Percentiles rank a stretch among this genome's conserved stretches.
phyloP scores from a whole-genome alignment of 2,797 vertebrate genomes.

The Crocodylus rhombifer region DNA sequence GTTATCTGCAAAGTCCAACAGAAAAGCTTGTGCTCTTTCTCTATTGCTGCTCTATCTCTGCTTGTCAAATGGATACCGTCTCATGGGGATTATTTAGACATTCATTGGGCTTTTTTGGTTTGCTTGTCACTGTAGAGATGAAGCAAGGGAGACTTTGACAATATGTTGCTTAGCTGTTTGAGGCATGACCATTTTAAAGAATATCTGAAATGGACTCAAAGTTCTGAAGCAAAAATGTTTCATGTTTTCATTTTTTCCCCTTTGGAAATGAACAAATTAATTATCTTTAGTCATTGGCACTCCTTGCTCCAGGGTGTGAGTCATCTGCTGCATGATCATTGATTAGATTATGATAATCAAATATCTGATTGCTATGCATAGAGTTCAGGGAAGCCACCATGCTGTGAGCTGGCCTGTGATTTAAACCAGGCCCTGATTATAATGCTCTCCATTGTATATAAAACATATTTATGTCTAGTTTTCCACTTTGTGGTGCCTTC shows the following conservation, averaged over 20 bases:
- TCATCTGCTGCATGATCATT: background rate
- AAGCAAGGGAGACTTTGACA: background rate
- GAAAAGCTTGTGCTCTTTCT: background rate
- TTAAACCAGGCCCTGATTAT: too few species aligned
- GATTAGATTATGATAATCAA: background rate
- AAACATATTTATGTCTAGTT: too few species aligned
- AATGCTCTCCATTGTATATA: too few species aligned
- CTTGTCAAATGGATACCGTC: background rate
- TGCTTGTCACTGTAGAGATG: background rate
- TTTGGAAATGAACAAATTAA: background rate
- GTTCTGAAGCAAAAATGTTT: background rate
- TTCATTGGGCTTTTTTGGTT: background rate
- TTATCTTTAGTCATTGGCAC: background rate
- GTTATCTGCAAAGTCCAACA: constrained; percentile 38
- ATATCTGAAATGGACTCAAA: background rate
- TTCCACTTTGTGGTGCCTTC: too few species aligned
- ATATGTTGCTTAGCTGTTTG: background rate
- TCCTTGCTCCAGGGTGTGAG: background rate
- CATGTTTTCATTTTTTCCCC: background rate
- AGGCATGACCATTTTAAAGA: background rate
- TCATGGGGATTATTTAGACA: background rate
- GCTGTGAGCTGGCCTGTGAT: too few species aligned
- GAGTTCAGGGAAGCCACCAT: background rate
- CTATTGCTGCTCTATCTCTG: background rate
- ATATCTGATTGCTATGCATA: background rate